phyloP scores from a whole-genome alignment of 2,888 invertebrate species.

The Eupeodes latifasciatus region DNA sequence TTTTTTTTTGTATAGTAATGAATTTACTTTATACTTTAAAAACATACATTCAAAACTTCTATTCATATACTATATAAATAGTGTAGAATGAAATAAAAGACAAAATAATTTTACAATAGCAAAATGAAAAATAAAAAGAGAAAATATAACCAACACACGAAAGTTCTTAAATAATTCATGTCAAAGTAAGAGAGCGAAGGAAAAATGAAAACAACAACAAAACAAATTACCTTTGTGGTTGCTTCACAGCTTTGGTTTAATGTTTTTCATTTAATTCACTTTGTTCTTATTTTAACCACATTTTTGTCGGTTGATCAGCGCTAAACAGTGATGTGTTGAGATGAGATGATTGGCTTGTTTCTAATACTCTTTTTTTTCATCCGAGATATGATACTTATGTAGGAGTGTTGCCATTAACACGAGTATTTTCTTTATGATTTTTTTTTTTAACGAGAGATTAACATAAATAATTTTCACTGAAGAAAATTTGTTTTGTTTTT shows the following conservation, averaged over 20 bases:
- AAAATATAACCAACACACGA: not conserved
- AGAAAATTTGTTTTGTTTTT: too few relatives aligned
- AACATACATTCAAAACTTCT: not conserved
- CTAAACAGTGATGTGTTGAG: constrained; percentile 37
- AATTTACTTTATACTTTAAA: not conserved
- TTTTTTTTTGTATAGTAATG: not conserved
- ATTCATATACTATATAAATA: constrained; percentile 19
- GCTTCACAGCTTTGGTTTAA: constrained; percentile 30
- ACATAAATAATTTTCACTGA: too few relatives aligned
- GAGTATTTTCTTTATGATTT: not conserved
- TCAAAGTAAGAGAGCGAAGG: not conserved
- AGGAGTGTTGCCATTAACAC: constrained; percentile 25
- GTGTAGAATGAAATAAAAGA: constrained; percentile 14
- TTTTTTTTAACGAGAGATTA: too few relatives aligned
- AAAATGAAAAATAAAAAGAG: not conserved
- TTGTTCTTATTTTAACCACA: constrained; percentile 60
- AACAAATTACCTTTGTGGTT: constrained; percentile 17
- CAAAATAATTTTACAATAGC: not conserved
- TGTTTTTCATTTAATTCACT: constrained; percentile 56
- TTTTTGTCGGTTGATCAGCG: constrained; percentile 57
- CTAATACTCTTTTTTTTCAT: constrained; percentile 9
- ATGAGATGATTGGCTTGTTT: constrained; percentile 41
- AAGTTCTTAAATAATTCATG: constrained; percentile 17
- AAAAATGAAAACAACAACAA: not conserved
- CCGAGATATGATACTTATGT: not conserved